Evolutionary conservation across 1,140 invertebrate species (phyloP), one percentile per base, ranked within the genome.

Genomic region (Brachionus manjavacas): DNA sequence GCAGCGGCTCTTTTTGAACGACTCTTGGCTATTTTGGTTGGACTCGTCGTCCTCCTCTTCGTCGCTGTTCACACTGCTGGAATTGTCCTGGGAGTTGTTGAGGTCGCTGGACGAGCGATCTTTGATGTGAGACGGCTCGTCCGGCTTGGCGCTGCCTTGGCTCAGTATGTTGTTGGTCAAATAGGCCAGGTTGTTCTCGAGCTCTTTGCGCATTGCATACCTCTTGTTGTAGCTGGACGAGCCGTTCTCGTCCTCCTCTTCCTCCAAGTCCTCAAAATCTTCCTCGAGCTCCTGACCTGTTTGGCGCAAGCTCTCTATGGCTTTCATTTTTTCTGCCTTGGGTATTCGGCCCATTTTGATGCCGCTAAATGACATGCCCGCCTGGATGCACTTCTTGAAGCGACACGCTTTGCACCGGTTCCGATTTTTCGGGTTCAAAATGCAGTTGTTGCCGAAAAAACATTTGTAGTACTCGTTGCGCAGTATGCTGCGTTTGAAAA

Each of bases 381-480:
- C 85, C 20, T 88, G 85, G 14, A 89, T 60, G 85, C 89, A 89
- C 70, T 86, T 68, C 74, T 87, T 86, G 83, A 87, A 89, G 8
- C 89, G 86, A 84, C 89, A 89, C 1, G 88, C 85, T 85, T 89
- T 89, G 85, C 89, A 89, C n/a, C 87, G 83, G 74, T 89, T 89
- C n/a, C 89, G 78, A 66, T 88, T 89, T 64, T 89, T 85, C n/a
- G 87, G 87, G 14, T 85, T 87, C 7, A 89, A 84, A 9, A 86
- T 84, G 86, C 89, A 89, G 12, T 87, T 84, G 3, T 88, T 87
- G 4, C 88, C 87, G 85, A 88, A 89, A 84, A 87, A 89, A 85
- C 89, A 89, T 72, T 87, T 87, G 84, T 89, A 89, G 72, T 88
- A 88, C 12, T 88, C 64, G 14, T 78, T 80, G 49, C 68, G 39